A percentile compares a stretch with the other conserved stretches of the same genome.
Conservation (phyloP, 2,113 vertebrate genomes). For the Psittacus erithacus region DNA sequence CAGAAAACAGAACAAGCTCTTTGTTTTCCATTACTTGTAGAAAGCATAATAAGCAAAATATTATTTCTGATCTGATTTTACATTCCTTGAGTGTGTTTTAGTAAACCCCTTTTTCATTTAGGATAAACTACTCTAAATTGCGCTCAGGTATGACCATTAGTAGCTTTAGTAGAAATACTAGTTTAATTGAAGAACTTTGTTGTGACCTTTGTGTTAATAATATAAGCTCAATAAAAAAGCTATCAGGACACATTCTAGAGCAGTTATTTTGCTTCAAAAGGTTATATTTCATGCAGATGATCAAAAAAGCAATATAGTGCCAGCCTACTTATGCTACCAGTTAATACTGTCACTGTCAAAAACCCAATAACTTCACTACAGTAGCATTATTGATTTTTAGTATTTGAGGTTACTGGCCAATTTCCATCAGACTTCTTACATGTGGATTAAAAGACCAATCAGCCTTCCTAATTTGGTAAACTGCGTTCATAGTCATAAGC, state of each 20-base stretch:
- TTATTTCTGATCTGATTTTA: conserved; percentile 16
- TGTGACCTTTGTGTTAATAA: background rate
- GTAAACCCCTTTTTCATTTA: background rate
- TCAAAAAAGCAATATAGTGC: background rate
- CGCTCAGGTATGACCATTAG: background rate
- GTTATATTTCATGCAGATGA: background rate
- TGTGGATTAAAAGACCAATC: background rate
- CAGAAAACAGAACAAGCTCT: background rate
- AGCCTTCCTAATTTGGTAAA: background rate
- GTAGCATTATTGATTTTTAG: background rate
- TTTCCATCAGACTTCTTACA: background rate
- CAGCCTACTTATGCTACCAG: background rate
- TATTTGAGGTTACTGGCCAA: background rate
- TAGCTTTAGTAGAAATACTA: background rate
- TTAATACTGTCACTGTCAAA: background rate
- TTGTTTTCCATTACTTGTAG: conserved; percentile 35
- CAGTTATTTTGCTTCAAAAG: background rate
- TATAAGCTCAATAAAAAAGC: background rate
- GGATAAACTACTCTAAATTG: background rate
- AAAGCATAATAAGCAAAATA: conserved; percentile 1
- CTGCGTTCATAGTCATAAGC: background rate
- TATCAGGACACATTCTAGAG: background rate
- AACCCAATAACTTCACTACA: background rate
- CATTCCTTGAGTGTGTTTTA: background rate
- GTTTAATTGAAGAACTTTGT: background rate